phyloP scores from a whole-genome alignment of 2,797 vertebrate species.

The Paguma larvata region DNA sequence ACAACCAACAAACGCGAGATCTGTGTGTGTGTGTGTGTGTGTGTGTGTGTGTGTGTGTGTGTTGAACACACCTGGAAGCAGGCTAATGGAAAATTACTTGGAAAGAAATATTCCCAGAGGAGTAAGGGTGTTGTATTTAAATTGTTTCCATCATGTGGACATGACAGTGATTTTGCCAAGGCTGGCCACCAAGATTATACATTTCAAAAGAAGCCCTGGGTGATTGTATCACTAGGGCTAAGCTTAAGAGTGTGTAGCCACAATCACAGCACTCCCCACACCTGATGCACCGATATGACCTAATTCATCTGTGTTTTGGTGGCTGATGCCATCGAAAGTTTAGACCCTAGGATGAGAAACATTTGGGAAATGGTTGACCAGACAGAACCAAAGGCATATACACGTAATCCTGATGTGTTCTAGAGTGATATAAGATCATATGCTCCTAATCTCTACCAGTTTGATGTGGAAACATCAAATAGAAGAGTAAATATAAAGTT shows the following conservation, averaged over 20 bases:
- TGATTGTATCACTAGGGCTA: neutral
- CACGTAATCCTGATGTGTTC: neutral
- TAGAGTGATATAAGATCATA: slow-evolving; percentile 3
- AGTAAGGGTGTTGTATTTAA: neutral
- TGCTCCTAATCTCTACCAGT: neutral
- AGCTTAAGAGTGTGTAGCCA: neutral
- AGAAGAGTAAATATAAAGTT: slow-evolving; percentile 10
- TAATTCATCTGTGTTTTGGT: neutral
- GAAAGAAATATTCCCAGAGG: neutral
- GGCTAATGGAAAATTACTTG: neutral
- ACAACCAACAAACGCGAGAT: neutral
- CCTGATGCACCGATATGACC: neutral
- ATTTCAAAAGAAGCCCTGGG: neutral
- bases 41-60: neutral
- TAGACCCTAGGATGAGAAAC: neutral
- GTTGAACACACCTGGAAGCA: fast-evolving
- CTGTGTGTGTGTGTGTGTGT: neutral
- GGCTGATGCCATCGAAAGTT: neutral
- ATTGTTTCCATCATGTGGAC: slow-evolving; percentile 25
- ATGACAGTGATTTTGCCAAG: neutral
- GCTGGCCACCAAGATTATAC: neutral
- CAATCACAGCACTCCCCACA: neutral
- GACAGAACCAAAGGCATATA: neutral
- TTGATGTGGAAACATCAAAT: slow-evolving; percentile 9
- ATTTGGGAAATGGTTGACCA: neutral